Percentiles rank a stretch among this genome's conserved stretches.
Evolutionary conservation across 2,113 vertebrate species (phyloP).

Genomic region (Chlamydotis undulata): DNA sequence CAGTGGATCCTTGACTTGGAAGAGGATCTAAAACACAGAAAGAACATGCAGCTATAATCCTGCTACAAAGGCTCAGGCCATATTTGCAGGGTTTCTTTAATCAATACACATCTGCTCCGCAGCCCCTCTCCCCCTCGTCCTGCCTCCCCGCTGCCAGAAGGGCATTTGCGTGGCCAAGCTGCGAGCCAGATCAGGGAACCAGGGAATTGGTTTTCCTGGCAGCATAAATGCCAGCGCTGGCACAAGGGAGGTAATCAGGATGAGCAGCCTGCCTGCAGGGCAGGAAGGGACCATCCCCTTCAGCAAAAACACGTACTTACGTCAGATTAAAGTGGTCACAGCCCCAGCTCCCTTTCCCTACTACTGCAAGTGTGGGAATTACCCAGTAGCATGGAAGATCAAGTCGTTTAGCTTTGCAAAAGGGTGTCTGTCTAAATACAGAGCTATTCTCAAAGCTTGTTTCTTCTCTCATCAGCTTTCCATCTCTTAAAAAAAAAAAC

Average conservation of each 20-base stretch:
- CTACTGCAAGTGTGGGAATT: background rate
- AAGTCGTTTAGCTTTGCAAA: background rate
- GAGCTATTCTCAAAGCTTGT: slow-evolving; percentile 18
- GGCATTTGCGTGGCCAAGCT: background rate
- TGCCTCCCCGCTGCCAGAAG: background rate
- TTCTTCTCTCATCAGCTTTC: background rate
- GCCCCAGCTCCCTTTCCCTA: background rate
- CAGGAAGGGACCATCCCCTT: slow-evolving; percentile 30
- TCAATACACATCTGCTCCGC: background rate
- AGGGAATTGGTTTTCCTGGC: slow-evolving; percentile 14
- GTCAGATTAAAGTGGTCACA: slow-evolving; percentile 23
- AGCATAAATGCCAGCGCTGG: background rate
- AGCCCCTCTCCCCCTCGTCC: background rate
- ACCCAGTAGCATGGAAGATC: background rate
- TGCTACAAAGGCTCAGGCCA: background rate
- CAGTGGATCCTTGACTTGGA: rapidly evolving
- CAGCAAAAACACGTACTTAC: background rate
- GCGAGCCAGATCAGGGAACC: background rate
- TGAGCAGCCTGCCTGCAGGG: background rate
- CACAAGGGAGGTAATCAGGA: background rate
- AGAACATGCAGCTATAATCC: background rate
- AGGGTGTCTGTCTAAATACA: background rate
- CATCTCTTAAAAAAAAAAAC: background rate
- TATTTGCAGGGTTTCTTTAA: background rate
- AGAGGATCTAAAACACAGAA: background rate